Evolutionary conservation across 2,888 invertebrate genomes (phyloP).

Genomic region (Euplagia quadripunctaria): DNA sequence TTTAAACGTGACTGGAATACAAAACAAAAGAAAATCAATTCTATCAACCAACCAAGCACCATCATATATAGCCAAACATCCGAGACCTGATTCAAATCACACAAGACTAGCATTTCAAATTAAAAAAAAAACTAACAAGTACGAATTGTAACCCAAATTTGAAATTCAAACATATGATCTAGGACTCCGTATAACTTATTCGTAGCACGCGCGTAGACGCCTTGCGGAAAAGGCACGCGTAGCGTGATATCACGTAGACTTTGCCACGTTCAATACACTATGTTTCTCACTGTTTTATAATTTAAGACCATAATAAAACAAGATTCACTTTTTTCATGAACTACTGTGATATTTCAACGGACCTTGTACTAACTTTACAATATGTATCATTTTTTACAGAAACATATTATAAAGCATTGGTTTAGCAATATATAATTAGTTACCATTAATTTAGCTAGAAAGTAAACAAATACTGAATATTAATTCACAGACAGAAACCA

Average conservation of each 20-base stretch:
- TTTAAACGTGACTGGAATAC: constrained; percentile 61
- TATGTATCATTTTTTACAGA: not conserved
- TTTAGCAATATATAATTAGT: not conserved
- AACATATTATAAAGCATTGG: not conserved
- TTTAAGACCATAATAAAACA: not conserved
- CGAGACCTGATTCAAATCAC: no score
- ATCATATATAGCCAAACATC: not conserved
- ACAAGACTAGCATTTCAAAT: not conserved
- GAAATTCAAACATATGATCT: not conserved
- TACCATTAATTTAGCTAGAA: not conserved
- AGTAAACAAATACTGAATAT: constrained; percentile 3
- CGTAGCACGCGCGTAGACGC: constrained; percentile 61
- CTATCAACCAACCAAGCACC: constrained; percentile 18
- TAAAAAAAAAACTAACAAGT: not conserved
- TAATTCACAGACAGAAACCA: constrained; percentile 23
- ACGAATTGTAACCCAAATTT: constrained; percentile 1
- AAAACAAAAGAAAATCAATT: constrained; percentile 68
- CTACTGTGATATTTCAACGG: not conserved
- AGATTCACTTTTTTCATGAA: not conserved
- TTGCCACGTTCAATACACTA: constrained; percentile 53
- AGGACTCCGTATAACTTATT: constrained; percentile 24
- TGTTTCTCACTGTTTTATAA: constrained; percentile 29
- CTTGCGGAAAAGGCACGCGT: constrained; percentile 61
- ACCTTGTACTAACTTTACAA: not conserved
- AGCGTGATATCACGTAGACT: constrained; percentile 71